Evolutionary conservation across 2,113 vertebrate genomes (phyloP), one percentile per base, ranked within the genome.

Genomic region (human): DNA sequence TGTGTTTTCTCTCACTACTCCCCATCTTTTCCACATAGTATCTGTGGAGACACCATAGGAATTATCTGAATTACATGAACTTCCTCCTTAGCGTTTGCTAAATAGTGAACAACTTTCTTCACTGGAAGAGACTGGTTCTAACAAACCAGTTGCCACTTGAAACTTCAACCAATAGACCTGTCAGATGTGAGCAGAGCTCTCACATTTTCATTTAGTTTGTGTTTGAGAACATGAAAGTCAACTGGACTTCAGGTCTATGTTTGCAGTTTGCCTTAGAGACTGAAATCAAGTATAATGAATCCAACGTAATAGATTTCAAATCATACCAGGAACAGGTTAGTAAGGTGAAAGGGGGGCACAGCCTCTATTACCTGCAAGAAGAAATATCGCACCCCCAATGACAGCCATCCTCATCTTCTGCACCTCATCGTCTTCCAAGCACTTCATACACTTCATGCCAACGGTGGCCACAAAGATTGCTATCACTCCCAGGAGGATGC

Each of bases 381-480:
- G 97, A 98, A 99, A 99, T 88, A 99, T 97, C 32, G 99, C 97
- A 0, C 99, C 99, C 82, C 99, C 99, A 0, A 98, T 79, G 79
- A 99, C 97, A 23, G 99, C 99, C 97, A 99, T 98, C 16, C 96
- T 87, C 92, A 98, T 98, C 97, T 99, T 99, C 96, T 98, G 98
- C 38, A 98, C 97, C 18, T 99, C 91, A 22, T 98, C 98, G 0
- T 98, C 98, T 3, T 99, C 99, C 98, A 99, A 95, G 95, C 99
- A 99, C 87, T 98, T 99, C 94, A 99, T 99, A 97, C 99, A 99
- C 78, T 99, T 99, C 99, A 99, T 99, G 20, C 99, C 99, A 5
- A 98, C 68, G 3, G 98, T 98, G 84, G 99, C 98, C 84, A 99
- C 96, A n/a, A 99, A 95, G 12, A 99, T 55, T 0, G 98, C 99